These are phyloP conservation scores for Dendrocincla fuliginosa DNA, from an alignment of 2,797 vertebrate genomes.

Conservation along the genomic window DNA sequence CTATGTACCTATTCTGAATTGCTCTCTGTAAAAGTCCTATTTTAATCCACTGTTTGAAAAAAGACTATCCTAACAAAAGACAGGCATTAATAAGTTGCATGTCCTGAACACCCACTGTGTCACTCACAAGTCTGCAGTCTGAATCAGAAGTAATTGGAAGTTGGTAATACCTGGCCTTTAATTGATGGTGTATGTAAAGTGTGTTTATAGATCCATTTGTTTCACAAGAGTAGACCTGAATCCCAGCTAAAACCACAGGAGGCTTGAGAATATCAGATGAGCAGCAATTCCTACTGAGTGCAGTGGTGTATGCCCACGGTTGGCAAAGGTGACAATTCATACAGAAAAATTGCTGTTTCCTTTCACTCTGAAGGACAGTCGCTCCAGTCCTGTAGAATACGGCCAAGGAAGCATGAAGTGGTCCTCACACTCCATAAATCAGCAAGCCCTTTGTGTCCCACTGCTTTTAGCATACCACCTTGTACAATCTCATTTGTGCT, in stretches of 20 bases:
- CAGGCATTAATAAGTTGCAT: background rate
- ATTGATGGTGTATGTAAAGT: background rate
- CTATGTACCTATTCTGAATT: background rate
- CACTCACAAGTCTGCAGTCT: background rate
- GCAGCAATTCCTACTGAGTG: background rate
- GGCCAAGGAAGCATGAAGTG: background rate
- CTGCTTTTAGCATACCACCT: background rate
- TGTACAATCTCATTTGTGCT: background rate
- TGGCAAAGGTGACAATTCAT: background rate
- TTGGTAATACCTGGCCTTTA: background rate
- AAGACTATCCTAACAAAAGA: background rate
- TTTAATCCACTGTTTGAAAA: background rate
- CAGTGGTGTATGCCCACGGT: rapidly evolving
- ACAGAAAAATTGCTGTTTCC: background rate
- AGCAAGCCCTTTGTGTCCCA: background rate
- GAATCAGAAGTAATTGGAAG: background rate
- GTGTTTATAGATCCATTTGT: rapidly evolving
- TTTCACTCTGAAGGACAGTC: background rate
- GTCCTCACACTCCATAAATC: background rate
- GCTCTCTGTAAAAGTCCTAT: background rate
- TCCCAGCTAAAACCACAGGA: background rate
- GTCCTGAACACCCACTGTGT: background rate
- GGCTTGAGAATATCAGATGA: background rate
- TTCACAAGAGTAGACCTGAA: background rate
- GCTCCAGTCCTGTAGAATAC: background rate